Base-by-base conservation (phyloP, 2,113 vertebrate genomes). In the Otocyon megalotis region DNA sequence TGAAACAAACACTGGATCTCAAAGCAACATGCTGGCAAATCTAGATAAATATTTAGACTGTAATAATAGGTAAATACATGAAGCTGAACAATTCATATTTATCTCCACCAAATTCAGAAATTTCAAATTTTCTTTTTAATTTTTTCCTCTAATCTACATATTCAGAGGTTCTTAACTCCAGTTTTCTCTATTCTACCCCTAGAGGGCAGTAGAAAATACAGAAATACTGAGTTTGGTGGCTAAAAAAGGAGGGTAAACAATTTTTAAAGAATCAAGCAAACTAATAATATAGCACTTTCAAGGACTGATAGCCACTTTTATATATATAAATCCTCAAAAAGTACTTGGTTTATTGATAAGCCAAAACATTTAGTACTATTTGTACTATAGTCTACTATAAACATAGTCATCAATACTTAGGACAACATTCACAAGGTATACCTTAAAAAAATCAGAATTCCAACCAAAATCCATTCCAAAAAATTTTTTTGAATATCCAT, bases 201-300 rank as follows among this genome's bases (percentile, higher is more conserved):
- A 96, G 96, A 98, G 96, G 97, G 94, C 94, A 96, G 60, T 95
- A 95, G 60, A 97, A 83, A 90, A 97, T 81, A 80, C 9, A 67
- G 43, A 32, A 96, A 94, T 60, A 81, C 32, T 53, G 17, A 37
- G 62, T 79, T 95, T 83, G 2, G 32, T 37, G 24, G 30, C 58
- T 88, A 48, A 93, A 72, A 28, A 85, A 8, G 32, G 13, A 48
- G 20, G 19, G 50, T 26, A 83, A 74, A 92, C 50, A 63, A 62
- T 56, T 96, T 86, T 71, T 28, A 12, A 54, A 63, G 14, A 90
- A 58, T 12, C 17, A 32, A 86, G 26, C 26, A 92, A 48, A 90
- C 77, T 48, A 54, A 84, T 63, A 74, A 67, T 69, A 43, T 6
- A 74, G 4, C 8, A 58, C 94, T 88, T 90, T 84, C 53, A 94